Conservation (phyloP, 2,113 vertebrate genomes). For the Ceyx margarethae region DNA sequence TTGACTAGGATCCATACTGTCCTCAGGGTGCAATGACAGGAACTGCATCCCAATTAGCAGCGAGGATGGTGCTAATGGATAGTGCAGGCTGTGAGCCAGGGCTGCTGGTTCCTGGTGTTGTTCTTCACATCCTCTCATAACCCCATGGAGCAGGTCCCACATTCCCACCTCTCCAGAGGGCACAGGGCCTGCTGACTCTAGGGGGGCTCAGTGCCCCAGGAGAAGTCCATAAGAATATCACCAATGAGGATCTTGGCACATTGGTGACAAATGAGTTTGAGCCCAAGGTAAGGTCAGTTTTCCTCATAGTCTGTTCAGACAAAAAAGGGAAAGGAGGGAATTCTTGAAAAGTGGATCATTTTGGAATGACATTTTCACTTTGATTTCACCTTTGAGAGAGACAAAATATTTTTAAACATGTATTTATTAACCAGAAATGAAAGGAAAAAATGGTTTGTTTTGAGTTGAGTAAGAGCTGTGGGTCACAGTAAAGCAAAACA, state of each 20-base stretch:
- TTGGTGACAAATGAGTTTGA: neutral
- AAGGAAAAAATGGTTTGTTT: neutral
- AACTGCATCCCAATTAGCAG: neutral
- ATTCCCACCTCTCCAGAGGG: no score
- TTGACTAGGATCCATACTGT: neutral
- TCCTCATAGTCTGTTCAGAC: neutral
- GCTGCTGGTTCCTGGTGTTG: neutral
- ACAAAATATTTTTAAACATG: neutral
- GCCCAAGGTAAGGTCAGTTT: neutral
- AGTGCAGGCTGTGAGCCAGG: neutral
- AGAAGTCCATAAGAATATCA: neutral
- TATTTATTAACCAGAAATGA: neutral
- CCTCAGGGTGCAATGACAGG: neutral
- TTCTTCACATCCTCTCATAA: accelerated
- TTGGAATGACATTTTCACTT: neutral
- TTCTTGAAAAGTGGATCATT: neutral
- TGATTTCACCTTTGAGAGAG: neutral
- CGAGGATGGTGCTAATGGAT: neutral
- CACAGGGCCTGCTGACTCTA: neutral
- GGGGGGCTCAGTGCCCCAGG: neutral
- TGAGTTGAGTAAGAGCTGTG: neutral
- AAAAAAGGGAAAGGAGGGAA: neutral
- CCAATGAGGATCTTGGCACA: neutral
- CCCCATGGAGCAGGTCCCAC: neutral
- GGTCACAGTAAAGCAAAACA: neutral